Base-by-base conservation (phyloP, 2,888 invertebrate species). In the Drosophila pseudotalamancana region DNA sequence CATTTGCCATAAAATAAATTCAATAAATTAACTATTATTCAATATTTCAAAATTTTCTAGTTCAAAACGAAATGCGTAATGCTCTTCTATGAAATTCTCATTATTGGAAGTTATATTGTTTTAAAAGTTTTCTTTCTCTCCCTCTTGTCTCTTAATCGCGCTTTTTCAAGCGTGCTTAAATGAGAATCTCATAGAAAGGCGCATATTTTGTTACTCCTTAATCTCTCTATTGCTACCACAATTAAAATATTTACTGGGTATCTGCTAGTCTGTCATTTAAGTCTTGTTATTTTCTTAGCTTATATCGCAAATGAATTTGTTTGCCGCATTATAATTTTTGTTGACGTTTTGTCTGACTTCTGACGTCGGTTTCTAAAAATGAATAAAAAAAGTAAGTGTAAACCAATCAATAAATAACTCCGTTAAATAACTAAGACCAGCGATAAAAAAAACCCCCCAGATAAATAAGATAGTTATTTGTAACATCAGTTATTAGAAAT, bases 291-390 rank as follows among this genome's bases (percentile, higher is more conserved):
- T 31, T 32, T 29, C 21, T 60, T 25, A 40, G 49, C 65, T 75
- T 64, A 60, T 79, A 68, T 69, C 53, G 83, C 86, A 64, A 82
- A 69, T 66, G 32, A 66, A 76, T 85, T 79, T 85, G 72, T 79
- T 80, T 76, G 68, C 50, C 55, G 21, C 31, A 19, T 51, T 50
- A 18, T 18, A n/a, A 21, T 34, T 46, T n/a, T 46, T 49, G 14
- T 56, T 57, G 64, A 65, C 48, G 12, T 35, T 56, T 18, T 50
- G 50, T 51, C 55, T 48, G 51, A 43, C 42, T 43, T 49, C 55
- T 78, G 78, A 78, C 78, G 74, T 45, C 34, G 31, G 66, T 53
- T 62, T 55, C 67, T 66, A 74, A 60, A n/a, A n/a, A n/a, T n/a
- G n/a, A n/a, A 61, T 77, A 64, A 42, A 63, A 64, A 40, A 35